Evolutionary conservation across 2,113 vertebrate species (phyloP), one percentile per base, ranked within the genome.

Genomic region (Reinhardtius hippoglossoides): DNA sequence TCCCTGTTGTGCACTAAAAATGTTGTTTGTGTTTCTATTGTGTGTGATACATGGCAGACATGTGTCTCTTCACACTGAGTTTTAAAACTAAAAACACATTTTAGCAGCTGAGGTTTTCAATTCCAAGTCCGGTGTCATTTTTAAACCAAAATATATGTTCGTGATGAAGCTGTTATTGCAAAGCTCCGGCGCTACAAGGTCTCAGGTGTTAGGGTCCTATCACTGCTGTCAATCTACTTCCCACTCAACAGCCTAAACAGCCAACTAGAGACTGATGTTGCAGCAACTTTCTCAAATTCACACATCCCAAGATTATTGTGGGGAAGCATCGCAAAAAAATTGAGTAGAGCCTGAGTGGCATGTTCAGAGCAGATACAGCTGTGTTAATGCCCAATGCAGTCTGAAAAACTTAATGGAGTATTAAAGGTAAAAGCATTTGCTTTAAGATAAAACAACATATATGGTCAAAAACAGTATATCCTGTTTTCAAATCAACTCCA

Each of bases 211-310:
- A 60, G 46, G 15, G 21, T 31, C 42, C 50, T 48, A 54, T 31
- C 60, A 24, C 31, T 48, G 3, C 61, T 64, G 69, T 31, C 20
- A 50, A 77, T 23, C 76, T 37, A 52, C 35, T 23, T 67, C 40
- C 64, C 42, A 54, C 5, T 48, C 23, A 24, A 35, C n/a, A 71
- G 35, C 23, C n/a, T n/a, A 37, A 80, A 57, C 4, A 50, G n/a
- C 40, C 44, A 13, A 16, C 46, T 59, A 27, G 58, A 57, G 66
- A 44, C 16, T 3, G 56, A 35, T 24, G 26, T 20, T 50, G 48
- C 10, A 57, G 16, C 1, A 24, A 24, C 44, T 66, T 65, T 21
- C 5, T 46, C 64, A 73, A 24, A 64, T 63, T 64, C 21, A 48
- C n/a, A 31, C 26, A 18, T 42, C 20, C 5, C 3, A 3, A 21